These are phyloP conservation scores for Phaetusa simplex DNA, from an alignment of 2,113 vertebrate species.

Conservation along the genomic window DNA sequence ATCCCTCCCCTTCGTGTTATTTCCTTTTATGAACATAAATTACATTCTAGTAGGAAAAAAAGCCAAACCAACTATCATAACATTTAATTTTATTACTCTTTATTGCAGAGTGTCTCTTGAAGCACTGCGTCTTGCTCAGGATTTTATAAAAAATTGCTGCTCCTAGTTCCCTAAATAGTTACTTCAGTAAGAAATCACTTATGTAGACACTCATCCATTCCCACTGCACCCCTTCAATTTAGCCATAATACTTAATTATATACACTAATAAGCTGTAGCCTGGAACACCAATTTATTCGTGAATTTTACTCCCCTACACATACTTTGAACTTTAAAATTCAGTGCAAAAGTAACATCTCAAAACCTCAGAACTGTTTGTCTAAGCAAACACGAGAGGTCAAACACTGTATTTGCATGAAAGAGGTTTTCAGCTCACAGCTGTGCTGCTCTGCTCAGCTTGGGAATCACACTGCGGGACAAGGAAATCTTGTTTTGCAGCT, in stretches of 20 bases:
- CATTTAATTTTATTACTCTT: not conserved
- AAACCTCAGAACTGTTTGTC: not conserved
- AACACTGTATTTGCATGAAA: not conserved
- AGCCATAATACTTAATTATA: not conserved
- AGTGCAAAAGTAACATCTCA: not conserved
- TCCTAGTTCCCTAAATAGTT: not conserved
- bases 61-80: not conserved
- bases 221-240: not conserved
- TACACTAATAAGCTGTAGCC: not conserved
- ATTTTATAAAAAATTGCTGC: not conserved
- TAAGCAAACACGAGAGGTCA: not conserved
- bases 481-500: not conserved
- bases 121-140: not conserved
- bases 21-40: not conserved
- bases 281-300: not conserved
- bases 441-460: not conserved
- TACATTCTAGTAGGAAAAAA: not conserved
- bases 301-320: not conserved
- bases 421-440: constrained; percentile 13
- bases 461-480: not conserved
- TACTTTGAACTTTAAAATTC: not conserved
- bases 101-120: not conserved
- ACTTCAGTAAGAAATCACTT: not conserved
- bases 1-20: not conserved
- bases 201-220: not conserved